These are phyloP conservation scores for Marisa cornuarietis DNA, from an alignment of 1,140 invertebrate species.

Conservation along the genomic window DNA sequence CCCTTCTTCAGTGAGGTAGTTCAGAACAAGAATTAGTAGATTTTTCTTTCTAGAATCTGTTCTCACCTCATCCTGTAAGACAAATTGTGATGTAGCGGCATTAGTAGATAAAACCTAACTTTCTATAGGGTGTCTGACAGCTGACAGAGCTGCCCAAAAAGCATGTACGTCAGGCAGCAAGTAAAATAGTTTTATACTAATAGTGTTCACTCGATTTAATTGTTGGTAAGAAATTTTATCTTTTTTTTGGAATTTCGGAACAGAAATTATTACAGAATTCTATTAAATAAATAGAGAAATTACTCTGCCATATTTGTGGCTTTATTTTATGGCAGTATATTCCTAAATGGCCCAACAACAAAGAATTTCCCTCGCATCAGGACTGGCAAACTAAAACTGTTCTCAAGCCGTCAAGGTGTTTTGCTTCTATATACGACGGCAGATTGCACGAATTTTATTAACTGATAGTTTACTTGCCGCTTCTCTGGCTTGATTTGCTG, in stretches of 20 bases:
- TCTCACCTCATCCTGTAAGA: constrained; percentile 68
- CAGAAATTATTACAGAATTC: neutral
- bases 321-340: neutral
- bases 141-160: neutral
- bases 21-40: constrained; percentile 80
- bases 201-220: neutral
- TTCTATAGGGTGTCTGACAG: neutral
- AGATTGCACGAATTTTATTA: neutral
- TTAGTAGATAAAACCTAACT: constrained; percentile 1
- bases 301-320: too few relatives aligned
- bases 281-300: too few relatives aligned
- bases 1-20: constrained; percentile 80
- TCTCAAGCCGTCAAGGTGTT: neutral
- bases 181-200: neutral
- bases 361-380: neutral
- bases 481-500: constrained; percentile 63
- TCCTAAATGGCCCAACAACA: neutral
- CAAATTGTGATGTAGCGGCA: neutral
- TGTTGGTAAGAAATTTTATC: neutral
- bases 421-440: neutral
- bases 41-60: constrained; percentile 76
- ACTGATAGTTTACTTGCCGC: constrained; percentile 46
- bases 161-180: neutral
- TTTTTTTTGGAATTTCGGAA: neutral
- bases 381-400: neutral